Evolutionary conservation across 2,797 vertebrate species (phyloP).

Genomic region (Eutrigla gurnardus): DNA sequence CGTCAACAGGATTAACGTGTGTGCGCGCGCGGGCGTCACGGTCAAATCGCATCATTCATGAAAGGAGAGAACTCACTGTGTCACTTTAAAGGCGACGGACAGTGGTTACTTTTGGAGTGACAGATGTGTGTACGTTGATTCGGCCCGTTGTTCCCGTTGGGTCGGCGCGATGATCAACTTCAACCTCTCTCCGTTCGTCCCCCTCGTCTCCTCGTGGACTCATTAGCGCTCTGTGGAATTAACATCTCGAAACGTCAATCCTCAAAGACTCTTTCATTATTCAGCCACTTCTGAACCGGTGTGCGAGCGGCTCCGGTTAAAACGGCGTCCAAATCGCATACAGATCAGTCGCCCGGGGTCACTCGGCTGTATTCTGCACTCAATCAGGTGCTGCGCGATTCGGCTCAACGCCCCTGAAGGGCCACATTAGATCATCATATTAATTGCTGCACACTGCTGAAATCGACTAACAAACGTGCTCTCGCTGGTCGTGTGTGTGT

Average conservation of each 20-base stretch:
- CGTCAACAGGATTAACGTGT: neutral
- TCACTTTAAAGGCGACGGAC: neutral
- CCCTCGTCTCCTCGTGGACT: neutral
- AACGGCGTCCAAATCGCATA: slow-evolving; percentile 26
- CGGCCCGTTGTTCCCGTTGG: too few relatives aligned
- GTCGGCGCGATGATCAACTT: neutral
- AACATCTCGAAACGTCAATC: slow-evolving; percentile 17
- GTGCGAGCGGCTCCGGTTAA: too few relatives aligned
- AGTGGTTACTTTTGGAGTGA: neutral
- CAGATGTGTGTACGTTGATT: neutral
- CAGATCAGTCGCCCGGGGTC: slow-evolving; percentile 54
- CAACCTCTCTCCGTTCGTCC: rapidly evolving
- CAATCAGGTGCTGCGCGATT: slow-evolving; percentile 48
- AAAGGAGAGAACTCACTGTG: neutral
- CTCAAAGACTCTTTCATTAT: slow-evolving; percentile 36
- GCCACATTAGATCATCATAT: slow-evolving; percentile 36
- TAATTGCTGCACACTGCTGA: slow-evolving; percentile 34
- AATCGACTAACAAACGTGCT: neutral
- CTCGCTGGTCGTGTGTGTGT: neutral
- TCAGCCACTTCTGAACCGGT: slow-evolving; percentile 22
- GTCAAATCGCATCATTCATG: neutral
- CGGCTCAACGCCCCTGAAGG: slow-evolving; percentile 34
- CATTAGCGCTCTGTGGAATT: slow-evolving; percentile 17
- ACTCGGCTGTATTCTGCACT: slow-evolving; percentile 48
- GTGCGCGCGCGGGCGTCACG: neutral